Percentiles rank a stretch among this genome's conserved stretches.
These are phyloP conservation scores for Macrostomum cliftonense DNA, from an alignment of 2,888 invertebrate species.

Conservation along the genomic window DNA sequence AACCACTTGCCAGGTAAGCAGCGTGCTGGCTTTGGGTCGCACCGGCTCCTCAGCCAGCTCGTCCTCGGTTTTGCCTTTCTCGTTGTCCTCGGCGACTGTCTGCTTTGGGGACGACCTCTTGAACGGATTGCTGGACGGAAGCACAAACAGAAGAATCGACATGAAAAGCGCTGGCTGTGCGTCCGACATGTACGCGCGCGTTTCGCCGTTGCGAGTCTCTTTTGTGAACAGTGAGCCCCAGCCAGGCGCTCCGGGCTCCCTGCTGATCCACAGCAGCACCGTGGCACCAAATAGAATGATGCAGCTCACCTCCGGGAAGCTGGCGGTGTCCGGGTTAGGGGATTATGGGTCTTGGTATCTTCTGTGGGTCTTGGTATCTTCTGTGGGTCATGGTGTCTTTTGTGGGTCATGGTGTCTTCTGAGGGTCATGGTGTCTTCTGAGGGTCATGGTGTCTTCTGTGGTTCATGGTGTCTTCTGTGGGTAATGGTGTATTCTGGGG, in stretches of 20 bases:
- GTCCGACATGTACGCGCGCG: conserved; percentile 31
- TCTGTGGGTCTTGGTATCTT: too few species aligned
- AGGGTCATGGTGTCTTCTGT: too few species aligned
- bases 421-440: too few species aligned
- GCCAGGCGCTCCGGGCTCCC: conserved; percentile 64
- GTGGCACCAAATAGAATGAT: neutral
- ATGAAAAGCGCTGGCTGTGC: conserved; percentile 53
- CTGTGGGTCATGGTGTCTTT: too few species aligned
- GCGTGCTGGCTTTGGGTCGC: conserved; percentile 12
- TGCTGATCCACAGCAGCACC: conserved; percentile 63
- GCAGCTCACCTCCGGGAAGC: conserved; percentile 1
- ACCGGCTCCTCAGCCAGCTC: neutral
- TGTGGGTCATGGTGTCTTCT: too few species aligned
- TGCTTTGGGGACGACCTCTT: conserved; percentile 1
- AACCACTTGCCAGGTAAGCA: conserved; percentile 64
- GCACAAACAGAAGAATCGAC: conserved; percentile 58
- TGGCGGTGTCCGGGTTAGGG: neutral
- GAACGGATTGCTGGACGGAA: conserved; percentile 51
- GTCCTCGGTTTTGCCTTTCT: neutral
- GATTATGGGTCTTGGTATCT: too few species aligned
- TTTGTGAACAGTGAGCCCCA: conserved; percentile 48
- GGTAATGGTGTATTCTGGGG: too few species aligned
- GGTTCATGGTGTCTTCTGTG: too few species aligned
- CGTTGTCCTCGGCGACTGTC: neutral
- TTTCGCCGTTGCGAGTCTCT: conserved; percentile 12